A percentile compares a stretch with the other conserved stretches of the same genome.
These are phyloP conservation scores for Chrysemys picta DNA, from an alignment of 2,113 vertebrate species.

Conservation along the genomic window DNA sequence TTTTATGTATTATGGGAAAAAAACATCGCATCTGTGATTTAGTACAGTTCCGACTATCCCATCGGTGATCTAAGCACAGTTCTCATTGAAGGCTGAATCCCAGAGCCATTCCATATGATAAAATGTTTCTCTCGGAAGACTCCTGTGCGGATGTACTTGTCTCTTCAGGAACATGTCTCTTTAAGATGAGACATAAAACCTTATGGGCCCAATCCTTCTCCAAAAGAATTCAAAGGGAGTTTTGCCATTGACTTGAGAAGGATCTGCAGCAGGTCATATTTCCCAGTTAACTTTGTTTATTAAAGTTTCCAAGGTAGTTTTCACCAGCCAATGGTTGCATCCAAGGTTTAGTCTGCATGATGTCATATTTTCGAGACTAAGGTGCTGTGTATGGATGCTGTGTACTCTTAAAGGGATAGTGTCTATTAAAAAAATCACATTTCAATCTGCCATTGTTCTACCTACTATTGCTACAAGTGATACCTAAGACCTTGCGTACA, in stretches of 20 bases:
- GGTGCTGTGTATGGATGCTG: neutral
- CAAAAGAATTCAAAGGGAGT: neutral
- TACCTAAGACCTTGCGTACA: neutral
- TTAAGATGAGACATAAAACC: constrained; percentile 46
- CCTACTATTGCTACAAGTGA: neutral
- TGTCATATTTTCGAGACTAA: neutral
- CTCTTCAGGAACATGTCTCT: constrained; percentile 36
- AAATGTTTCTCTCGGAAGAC: constrained; percentile 66
- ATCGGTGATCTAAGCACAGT: constrained; percentile 72
- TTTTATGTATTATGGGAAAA: constrained; percentile 80
- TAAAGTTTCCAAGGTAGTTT: neutral
- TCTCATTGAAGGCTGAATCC: constrained; percentile 59
- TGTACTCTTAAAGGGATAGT: neutral
- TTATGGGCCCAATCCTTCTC: constrained; percentile 34
- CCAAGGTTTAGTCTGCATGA: neutral
- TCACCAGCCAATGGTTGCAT: neutral
- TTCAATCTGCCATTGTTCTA: neutral
- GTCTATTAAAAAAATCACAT: neutral
- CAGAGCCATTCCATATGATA: constrained; percentile 37
- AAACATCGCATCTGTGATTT: constrained; percentile 84
- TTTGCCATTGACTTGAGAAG: neutral
- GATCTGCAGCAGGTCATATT: constrained; percentile 25
- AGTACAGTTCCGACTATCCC: constrained; percentile 73
- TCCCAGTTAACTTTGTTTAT: neutral
- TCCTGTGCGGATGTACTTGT: constrained; percentile 45